phyloP scores from a whole-genome alignment of 1,140 invertebrate species.

The Leguminivora glycinivorella region DNA sequence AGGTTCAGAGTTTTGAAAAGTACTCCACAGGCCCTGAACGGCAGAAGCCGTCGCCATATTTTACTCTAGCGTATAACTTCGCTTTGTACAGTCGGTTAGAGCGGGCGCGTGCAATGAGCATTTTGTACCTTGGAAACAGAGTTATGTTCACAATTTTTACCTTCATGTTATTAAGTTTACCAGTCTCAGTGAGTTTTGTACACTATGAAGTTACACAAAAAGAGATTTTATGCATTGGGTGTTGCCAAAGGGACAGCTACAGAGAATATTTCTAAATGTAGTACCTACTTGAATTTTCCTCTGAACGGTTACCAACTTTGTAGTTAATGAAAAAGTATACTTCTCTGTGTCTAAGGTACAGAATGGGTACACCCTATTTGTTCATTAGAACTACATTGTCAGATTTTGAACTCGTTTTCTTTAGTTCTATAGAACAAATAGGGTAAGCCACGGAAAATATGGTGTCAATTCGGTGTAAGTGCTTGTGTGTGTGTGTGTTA shows the following conservation, averaged over 20 bases:
- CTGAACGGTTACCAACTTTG: no score
- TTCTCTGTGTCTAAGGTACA: neutral
- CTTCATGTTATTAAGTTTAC: no score
- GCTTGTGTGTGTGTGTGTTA: slow-evolving; percentile 34
- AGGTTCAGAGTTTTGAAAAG: neutral
- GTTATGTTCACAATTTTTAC: neutral
- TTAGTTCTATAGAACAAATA: neutral
- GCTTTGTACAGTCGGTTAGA: slow-evolving; percentile 37
- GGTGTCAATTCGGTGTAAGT: slow-evolving; percentile 46
- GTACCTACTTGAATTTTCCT: no score
- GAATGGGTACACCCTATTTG: neutral
- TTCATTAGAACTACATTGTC: neutral
- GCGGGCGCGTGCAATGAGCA: slow-evolving; percentile 42
- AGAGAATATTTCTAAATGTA: no score
- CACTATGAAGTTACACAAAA: no score
- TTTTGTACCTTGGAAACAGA: neutral
- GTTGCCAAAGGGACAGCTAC: no score
- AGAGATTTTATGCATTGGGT: no score
- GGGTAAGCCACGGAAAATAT: slow-evolving; percentile 31
- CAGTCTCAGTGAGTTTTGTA: no score
- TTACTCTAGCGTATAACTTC: slow-evolving; percentile 41
- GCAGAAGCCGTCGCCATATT: slow-evolving; percentile 34
- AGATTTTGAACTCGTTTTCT: neutral
- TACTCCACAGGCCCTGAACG: neutral
- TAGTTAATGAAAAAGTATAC: no score